A percentile compares a stretch with the other conserved stretches of the same genome.
These are phyloP conservation scores for Bucorvus abyssinicus DNA, from an alignment of 2,797 vertebrate genomes.

Conservation along the genomic window DNA sequence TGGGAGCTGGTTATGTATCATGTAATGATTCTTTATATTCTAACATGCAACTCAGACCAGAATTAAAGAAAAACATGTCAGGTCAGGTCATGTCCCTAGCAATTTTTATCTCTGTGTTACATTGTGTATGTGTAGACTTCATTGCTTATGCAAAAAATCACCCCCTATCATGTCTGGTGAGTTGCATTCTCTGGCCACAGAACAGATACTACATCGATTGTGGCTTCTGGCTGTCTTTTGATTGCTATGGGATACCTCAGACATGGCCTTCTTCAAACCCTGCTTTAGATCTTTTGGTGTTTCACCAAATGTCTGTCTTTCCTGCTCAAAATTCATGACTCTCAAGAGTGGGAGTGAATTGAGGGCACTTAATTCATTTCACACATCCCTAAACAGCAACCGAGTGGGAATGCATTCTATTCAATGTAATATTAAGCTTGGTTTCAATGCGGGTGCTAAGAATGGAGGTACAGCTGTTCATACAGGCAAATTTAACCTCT, in stretches of 20 bases:
- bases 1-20: neutral
- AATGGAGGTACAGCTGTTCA: neutral
- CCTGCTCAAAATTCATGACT: neutral
- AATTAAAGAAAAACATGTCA: neutral
- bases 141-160: neutral
- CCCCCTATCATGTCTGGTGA: neutral
- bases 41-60: neutral
- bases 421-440: neutral
- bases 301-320: neutral
- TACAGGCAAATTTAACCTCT: neutral
- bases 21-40: neutral
- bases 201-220: neutral
- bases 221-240: neutral
- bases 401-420: neutral
- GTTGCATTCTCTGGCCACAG: neutral
- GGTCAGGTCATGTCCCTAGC: neutral
- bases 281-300: neutral
- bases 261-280: neutral
- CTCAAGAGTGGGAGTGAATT: neutral
- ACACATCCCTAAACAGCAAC: neutral
- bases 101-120: neutral
- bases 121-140: neutral
- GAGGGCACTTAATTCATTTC: neutral
- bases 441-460: neutral
- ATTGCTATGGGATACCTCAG: neutral